Base-by-base conservation (phyloP, 1,140 invertebrate genomes). In the Eueides isabella region DNA sequence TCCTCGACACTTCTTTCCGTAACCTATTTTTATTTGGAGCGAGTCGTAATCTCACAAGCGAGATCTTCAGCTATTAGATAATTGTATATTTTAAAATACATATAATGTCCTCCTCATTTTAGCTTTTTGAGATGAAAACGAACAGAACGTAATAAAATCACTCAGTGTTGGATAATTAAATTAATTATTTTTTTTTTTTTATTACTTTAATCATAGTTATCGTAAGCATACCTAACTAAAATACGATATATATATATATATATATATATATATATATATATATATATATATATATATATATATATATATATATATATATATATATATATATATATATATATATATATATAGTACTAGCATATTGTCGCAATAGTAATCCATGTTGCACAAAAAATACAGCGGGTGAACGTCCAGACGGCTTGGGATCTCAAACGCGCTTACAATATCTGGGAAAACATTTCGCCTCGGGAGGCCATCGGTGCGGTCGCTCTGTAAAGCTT, bases 391-490 rank as follows among this genome's bases (percentile, higher is more conserved):
- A 26, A 55, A 26, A 7, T 44, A 63, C 28, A 74, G 62, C 61
- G 41, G 61, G 64, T 74, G 62, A 55, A 35, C 66, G 61, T 29
- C 48, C 29, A 69, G 62, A 74, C 72, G 11, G 35, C 68, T 68
- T 67, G 72, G 61, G 72, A 69, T 70, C 38, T 44, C 31, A 14
- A 30, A 41, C 26, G 29, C 29, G 29, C 61, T 31, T 26, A 6
- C 29, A 30, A 16, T 31, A n/a, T 63, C 61, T 63, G 38, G 67
- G 66, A 68, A 70, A 85, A 84, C 86, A 88, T 85, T 87, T 78
- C 82, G 80, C 77, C 75, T 78, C 73, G 72, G 81, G 76, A 80
- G 82, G 74, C 78, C 72, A 61, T 81, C 80, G 38, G 83, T 74
- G 76, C 85, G 86, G 85, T 83, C 79, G 85, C 84, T 80, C 70